Base-by-base conservation (phyloP, 2,888 invertebrate species). In the Disparrhopalites patrizii region DNA sequence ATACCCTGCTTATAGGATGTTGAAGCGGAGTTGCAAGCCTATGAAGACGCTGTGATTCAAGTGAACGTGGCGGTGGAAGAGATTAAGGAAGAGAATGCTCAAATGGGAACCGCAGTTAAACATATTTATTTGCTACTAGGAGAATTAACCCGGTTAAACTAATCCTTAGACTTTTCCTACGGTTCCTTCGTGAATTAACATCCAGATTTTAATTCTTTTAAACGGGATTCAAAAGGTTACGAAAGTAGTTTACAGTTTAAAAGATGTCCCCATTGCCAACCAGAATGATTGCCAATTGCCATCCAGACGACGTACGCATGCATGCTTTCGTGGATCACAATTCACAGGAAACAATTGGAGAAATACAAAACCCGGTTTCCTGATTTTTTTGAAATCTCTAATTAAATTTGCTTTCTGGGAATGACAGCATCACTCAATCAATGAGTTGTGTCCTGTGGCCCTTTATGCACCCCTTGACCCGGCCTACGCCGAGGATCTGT, bases 61-160 rank as follows among this genome's bases (percentile, higher is more conserved):
- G 91, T 93, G 1, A 85, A 90, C 71, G 91, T 92, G 77, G 88
- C 90, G 30, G 92, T 94, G 86, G 90, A 91, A 76, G 88, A 91
- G 77, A 93, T 94, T 82, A 92, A 91, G 70, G 90, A 92, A 77
- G 93, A 93, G 78, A 94, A 93, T 81, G 86, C 88, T 10, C 85
- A 90, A 78, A 90, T 93, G 76, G 89, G 90, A 77, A 86, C 90
- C 10, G 91, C 91, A 47, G 93, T 91, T 80, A 85, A 84, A 76
- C 95, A 92, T 80, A 93, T 92, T 78, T 87, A 88, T 72, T 85
- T 86, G 72, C 81, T 94, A 68, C 83, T 91, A 75, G 85, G 85
- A 68, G 90, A 93, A 78, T 83, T 97, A 15, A 87, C 88, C 75
- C 87, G 85, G 78, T 83, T 92, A n/a, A 68, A 75, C 51, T 66